A percentile compares a stretch with the other conserved stretches of the same genome.
Conservation (phyloP, 1,140 invertebrate species). For the Oppia nitens region DNA sequence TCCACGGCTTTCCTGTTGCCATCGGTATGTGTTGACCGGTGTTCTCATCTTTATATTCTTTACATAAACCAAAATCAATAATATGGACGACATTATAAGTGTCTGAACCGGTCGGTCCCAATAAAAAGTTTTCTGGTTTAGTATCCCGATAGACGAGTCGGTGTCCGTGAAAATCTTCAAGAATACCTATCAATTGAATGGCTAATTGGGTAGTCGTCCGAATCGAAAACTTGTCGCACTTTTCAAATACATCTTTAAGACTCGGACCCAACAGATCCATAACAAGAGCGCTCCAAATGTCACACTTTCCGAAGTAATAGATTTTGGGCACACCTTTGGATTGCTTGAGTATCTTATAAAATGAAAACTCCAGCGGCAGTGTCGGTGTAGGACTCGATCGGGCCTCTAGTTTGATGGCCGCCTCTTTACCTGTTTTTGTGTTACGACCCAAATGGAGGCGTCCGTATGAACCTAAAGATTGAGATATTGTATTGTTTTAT, state of each 20-base stretch:
- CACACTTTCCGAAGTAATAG: slow-evolving; percentile 12
- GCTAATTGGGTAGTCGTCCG: slow-evolving; percentile 66
- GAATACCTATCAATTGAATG: slow-evolving; percentile 71
- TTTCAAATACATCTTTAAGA: slow-evolving; percentile 21
- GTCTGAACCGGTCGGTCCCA: not conserved
- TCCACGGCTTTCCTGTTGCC: slow-evolving; percentile 98
- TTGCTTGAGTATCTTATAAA: slow-evolving; percentile 11
- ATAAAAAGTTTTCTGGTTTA: slow-evolving; percentile 20
- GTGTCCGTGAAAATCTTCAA: slow-evolving; percentile 98
- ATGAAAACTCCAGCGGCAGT: slow-evolving; percentile 15
- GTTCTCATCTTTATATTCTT: slow-evolving; percentile 99
- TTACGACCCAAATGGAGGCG: slow-evolving; percentile 5
- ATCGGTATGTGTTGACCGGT: slow-evolving; percentile 99
- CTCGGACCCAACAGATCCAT: slow-evolving; percentile 22
- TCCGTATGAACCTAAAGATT: slow-evolving; percentile 15
- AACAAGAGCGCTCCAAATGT: slow-evolving; percentile 15
- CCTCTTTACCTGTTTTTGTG: not conserved
- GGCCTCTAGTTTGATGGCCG: slow-evolving; percentile 15
- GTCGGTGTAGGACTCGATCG: not conserved
- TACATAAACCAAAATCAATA: slow-evolving; percentile 93
- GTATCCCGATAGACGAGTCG: slow-evolving; percentile 83
- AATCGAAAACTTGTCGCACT: slow-evolving; percentile 17
- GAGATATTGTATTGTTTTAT: too few relatives aligned
- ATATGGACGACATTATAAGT: not conserved
- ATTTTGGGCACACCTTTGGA: slow-evolving; percentile 12